These are phyloP conservation scores for Chrysolophus pictus DNA, from an alignment of 2,797 vertebrate genomes.

Conservation along the genomic window DNA sequence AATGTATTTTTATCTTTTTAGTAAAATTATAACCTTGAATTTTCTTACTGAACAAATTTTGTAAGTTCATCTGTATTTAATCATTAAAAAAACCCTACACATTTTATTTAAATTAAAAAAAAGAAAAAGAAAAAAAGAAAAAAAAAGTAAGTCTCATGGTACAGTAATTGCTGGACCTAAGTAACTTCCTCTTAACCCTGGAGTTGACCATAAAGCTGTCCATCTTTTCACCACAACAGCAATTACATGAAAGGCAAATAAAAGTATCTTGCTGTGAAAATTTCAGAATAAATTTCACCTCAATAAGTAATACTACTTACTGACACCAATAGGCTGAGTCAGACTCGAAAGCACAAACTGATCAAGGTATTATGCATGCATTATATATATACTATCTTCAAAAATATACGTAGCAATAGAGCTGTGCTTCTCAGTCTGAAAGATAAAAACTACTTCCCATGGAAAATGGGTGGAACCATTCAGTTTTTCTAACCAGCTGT, in stretches of 20 bases:
- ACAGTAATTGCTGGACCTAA: neutral
- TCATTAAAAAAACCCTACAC: neutral
- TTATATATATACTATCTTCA: neutral
- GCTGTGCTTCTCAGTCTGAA: neutral
- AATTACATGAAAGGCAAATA: neutral
- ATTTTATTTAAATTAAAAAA: neutral
- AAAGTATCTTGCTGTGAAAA: neutral
- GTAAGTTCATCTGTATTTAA: neutral
- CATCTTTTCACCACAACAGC: neutral
- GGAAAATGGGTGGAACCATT: neutral
- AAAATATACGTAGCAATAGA: neutral
- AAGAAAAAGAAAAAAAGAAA: neutral
- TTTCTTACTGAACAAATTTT: neutral
- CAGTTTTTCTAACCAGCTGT: neutral
- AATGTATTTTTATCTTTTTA: neutral
- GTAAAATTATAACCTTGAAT: neutral
- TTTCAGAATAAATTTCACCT: neutral
- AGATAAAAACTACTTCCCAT: neutral
- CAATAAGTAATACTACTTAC: neutral
- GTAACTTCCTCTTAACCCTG: neutral
- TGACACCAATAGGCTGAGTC: neutral
- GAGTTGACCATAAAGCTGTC: neutral
- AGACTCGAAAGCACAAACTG: neutral
- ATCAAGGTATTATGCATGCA: neutral
- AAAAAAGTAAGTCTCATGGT: neutral